phyloP scores from a whole-genome alignment of 1,140 invertebrate genomes.

The Ladona fulva region DNA sequence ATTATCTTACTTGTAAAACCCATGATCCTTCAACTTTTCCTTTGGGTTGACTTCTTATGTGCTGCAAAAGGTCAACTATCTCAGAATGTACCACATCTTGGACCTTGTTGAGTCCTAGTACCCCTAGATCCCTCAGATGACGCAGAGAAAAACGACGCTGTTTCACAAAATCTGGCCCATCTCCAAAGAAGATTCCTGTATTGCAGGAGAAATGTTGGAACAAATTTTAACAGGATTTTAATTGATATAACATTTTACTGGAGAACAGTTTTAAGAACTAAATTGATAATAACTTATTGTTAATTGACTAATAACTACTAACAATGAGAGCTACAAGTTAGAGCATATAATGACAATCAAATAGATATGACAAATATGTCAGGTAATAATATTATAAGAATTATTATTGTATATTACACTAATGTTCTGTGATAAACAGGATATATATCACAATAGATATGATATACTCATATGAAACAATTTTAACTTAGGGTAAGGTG shows the following conservation, averaged over 20 bases:
- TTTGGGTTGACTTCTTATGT: background rate
- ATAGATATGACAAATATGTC: background rate
- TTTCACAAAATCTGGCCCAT: background rate
- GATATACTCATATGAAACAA: no score
- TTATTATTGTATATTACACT: no score
- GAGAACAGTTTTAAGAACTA: background rate
- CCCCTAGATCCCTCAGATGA: background rate
- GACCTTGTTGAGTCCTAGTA: background rate
- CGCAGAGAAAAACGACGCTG: background rate
- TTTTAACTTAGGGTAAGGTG: no score
- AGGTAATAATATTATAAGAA: no score
- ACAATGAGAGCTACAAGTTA: background rate
- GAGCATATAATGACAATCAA: background rate
- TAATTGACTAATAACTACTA: no score
- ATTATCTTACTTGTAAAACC: background rate
- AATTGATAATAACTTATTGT: background rate
- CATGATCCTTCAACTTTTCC: background rate
- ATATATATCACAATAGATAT: no score
- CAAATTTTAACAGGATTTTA: background rate
- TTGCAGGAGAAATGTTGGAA: background rate
- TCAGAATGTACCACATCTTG: background rate
- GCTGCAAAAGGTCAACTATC: background rate
- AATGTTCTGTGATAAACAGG: no score
- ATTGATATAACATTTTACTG: background rate
- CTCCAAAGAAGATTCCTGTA: background rate